Conservation (phyloP, 2,113 vertebrate species). For the Miniopterus natalensis region DNA sequence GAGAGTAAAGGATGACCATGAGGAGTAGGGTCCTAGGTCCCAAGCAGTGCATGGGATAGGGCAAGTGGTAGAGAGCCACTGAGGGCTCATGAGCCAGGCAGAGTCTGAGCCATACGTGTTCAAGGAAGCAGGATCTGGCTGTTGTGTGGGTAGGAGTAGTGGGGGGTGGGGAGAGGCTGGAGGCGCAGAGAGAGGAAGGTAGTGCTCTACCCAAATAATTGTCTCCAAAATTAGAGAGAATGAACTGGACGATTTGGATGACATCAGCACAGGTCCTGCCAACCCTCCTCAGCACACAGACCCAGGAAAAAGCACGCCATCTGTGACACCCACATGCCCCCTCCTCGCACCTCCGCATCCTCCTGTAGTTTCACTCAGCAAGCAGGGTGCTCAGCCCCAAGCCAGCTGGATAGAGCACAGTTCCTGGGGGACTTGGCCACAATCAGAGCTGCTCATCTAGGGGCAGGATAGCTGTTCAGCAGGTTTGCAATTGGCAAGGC, state of each 20-base stretch:
- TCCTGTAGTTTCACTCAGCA: neutral
- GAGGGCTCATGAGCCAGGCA: neutral
- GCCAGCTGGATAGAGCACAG: neutral
- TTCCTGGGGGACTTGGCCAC: neutral
- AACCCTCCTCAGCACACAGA: neutral
- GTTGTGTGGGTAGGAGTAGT: neutral
- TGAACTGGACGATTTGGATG: constrained; percentile 64
- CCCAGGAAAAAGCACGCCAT: neutral
- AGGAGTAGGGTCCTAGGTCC: neutral
- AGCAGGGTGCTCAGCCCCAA: neutral
- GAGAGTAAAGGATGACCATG: neutral
- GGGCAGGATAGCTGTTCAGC: neutral
- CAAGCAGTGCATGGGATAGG: neutral
- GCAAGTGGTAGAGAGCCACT: neutral
- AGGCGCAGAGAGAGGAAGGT: neutral
- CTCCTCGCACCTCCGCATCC: rapidly evolving
- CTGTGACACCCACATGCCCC: neutral
- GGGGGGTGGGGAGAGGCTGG: neutral
- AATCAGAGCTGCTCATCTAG: neutral
- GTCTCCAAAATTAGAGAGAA: constrained; percentile 69
- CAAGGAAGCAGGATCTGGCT: neutral
- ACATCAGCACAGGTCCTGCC: constrained; percentile 60
- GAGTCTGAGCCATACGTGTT: neutral
- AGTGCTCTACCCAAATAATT: constrained; percentile 67
- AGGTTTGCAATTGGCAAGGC: neutral